Evolutionary conservation across 2,113 vertebrate genomes (phyloP).

Genomic region (Vulpes ferrilata): DNA sequence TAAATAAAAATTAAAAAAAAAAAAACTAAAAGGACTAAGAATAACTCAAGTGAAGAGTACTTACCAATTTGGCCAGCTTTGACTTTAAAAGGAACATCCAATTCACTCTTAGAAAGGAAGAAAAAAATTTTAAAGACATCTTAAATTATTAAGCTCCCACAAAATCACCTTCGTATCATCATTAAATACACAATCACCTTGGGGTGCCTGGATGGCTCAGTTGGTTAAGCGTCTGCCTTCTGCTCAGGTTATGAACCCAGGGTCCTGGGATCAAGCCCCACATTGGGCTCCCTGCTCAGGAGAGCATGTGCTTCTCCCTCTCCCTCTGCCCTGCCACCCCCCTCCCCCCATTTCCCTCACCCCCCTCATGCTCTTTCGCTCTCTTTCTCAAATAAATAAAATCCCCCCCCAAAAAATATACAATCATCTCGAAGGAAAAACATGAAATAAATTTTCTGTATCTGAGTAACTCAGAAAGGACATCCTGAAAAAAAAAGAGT

Average conservation of each 20-base stretch:
- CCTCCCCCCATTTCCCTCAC: too few relatives aligned
- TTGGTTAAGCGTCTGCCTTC: too few relatives aligned
- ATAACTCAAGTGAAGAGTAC: conserved; percentile 73
- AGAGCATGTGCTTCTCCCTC: too few relatives aligned
- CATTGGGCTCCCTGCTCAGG: too few relatives aligned
- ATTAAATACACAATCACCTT: conserved; percentile 23
- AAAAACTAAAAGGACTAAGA: neutral
- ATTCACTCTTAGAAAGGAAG: conserved; percentile 91
- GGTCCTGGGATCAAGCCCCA: too few relatives aligned
- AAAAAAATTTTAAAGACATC: conserved; percentile 62
- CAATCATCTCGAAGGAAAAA: neutral
- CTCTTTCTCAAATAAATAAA: too few relatives aligned
- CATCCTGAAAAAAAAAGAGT: neutral
- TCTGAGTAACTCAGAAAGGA: conserved; percentile 15
- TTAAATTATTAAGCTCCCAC: neutral
- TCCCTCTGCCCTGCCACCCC: too few relatives aligned
- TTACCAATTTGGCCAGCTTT: conserved; percentile 98
- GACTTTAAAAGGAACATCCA: conserved; percentile 96
- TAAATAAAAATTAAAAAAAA: too few relatives aligned
- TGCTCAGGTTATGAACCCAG: too few relatives aligned
- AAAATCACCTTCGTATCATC: conserved; percentile 38
- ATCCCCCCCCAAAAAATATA: neutral
- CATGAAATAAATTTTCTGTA: neutral
- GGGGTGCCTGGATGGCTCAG: too few relatives aligned
- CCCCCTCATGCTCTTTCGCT: too few relatives aligned